Conservation (phyloP, 2,113 vertebrate genomes). For the Aix galericulata region DNA sequence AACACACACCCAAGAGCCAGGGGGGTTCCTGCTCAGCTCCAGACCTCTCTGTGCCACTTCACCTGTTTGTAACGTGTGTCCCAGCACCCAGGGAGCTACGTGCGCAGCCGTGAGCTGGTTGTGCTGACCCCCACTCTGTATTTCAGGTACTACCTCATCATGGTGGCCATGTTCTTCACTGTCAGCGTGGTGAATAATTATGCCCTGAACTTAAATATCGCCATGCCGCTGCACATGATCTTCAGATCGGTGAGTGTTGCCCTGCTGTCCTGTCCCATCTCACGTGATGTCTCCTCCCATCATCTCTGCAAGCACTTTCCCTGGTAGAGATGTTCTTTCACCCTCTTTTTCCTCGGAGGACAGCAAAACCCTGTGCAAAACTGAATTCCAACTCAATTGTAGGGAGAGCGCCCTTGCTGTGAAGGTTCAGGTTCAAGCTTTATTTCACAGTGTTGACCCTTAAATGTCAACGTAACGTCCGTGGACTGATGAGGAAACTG, state of each 20-base stretch:
- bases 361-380: not conserved
- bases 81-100: not conserved
- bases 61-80: not conserved
- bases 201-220: constrained; percentile 94
- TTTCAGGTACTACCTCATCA: constrained; percentile 88
- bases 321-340: accelerated
- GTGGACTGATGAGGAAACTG: not conserved
- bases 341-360: not conserved
- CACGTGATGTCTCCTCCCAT: not conserved
- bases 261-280: not conserved
- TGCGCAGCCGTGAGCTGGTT: accelerated
- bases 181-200: constrained; percentile 98
- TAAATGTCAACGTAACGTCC: not conserved
- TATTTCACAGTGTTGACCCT: accelerated
- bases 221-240: constrained; percentile 98
- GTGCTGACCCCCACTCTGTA: not conserved
- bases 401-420: not conserved
- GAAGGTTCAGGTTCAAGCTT: not conserved
- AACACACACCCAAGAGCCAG: not conserved
- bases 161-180: constrained; percentile 98
- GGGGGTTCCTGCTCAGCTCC: not conserved
- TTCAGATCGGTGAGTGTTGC: constrained; percentile 91
- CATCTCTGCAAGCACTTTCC: not conserved
- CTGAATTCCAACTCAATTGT: not conserved
- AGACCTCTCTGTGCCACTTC: not conserved